Base-by-base conservation (phyloP, 2,797 vertebrate species). In the Yasuhikotakia modesta region DNA sequence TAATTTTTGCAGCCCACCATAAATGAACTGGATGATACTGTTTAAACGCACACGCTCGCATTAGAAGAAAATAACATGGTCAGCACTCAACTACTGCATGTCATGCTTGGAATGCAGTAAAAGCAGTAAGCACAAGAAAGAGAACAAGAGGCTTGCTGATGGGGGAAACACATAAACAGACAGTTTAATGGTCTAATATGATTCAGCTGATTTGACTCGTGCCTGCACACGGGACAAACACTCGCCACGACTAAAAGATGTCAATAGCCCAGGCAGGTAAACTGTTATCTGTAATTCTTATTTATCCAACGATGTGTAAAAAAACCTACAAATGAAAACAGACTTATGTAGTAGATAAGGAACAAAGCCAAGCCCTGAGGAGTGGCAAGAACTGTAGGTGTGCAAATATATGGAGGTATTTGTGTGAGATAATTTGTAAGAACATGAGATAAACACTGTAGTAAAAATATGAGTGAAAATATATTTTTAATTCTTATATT, bases 251-350 rank as follows among this genome's bases (percentile, higher is more conserved):
- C 30, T 43, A 19, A 30, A 66, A 17, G 30, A 52, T 66, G 48
- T 52, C 13, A 32, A 46, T 27, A 48, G 35, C n/a, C 17, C 73
- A 14, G 35, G 14, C 66, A 57, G 66, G 68, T 79, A 52, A 60
- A 64, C 55, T 19, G 32, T 83, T 65, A 78, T 70, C 82, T 73
- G 12, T 57, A 32, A 67, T 50, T 70, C 70, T 52, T 82, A 72
- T 88, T 86, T 82, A 74, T 48, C 78, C n/a, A 82, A 71, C 76
- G 84, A 81, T 58, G 84, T 83, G 84, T 67, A 66, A 64, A 12
- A 66, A 74, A 70, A 30, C 55, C 21, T 50, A 65, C 11, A n/a
- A 27, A 57, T 68, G 43, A 74, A 70, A 76, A 67, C 78, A 27
- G 46, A 60, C 77, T 70, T 63, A 80, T 76, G 57, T 58, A 46